These are phyloP conservation scores for Malurus elegans DNA, from an alignment of 2,113 vertebrate species.

Conservation along the genomic window DNA sequence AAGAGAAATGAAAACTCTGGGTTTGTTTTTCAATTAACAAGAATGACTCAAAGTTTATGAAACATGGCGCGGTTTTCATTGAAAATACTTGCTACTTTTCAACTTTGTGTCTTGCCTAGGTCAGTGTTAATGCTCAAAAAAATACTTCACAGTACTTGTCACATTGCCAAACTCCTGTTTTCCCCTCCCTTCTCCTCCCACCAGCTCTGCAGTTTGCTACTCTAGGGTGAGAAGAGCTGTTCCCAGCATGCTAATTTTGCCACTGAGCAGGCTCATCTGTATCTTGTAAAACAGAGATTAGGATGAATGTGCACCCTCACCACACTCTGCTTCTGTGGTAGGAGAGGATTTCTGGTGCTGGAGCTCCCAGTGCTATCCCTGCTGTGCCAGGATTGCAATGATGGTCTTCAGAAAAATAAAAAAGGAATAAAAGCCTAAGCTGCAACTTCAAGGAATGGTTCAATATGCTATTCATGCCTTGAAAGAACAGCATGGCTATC, in stretches of 20 bases:
- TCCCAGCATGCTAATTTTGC: slow-evolving; percentile 6
- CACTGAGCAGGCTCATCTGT: background rate
- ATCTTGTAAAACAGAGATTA: background rate
- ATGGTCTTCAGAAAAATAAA: background rate
- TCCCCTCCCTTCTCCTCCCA: background rate
- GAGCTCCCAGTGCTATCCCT: background rate
- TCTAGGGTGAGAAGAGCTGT: background rate
- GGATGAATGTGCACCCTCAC: background rate
- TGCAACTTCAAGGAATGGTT: background rate
- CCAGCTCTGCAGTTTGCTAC: background rate
- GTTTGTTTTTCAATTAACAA: slow-evolving; percentile 12
- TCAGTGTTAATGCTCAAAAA: background rate
- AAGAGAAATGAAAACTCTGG: background rate
- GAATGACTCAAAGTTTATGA: slow-evolving; percentile 2
- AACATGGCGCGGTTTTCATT: background rate
- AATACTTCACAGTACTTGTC: background rate
- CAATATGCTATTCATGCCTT: background rate
- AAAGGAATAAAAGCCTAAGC: background rate
- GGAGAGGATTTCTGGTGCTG: background rate
- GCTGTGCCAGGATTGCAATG: background rate
- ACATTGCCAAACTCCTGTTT: background rate
- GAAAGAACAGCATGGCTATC: background rate
- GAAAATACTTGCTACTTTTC: background rate
- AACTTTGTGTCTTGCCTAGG: background rate
- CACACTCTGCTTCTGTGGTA: background rate